Percentiles rank a stretch among this genome's conserved stretches.
Conservation (phyloP, 1,140 invertebrate genomes). For the Mamestra configurata region DNA sequence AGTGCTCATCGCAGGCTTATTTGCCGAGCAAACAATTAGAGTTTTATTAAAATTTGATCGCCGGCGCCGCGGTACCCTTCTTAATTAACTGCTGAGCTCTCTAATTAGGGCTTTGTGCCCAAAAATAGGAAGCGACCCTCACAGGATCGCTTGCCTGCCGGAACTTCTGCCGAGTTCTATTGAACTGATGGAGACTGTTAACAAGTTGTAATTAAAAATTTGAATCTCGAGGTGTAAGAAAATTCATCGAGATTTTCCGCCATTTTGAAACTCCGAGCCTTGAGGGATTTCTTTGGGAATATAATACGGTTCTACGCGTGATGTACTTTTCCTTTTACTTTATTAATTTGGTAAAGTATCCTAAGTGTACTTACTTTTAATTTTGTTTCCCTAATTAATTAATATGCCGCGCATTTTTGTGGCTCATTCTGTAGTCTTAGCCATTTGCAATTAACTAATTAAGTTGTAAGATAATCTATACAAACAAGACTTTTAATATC, state of each 20-base stretch:
- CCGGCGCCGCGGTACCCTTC: conserved; percentile 25
- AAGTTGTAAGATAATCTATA: too few species aligned
- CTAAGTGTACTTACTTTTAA: conserved; percentile 21
- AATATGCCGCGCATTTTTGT: conserved; percentile 14
- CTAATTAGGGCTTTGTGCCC: conserved; percentile 45
- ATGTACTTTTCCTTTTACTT: conserved; percentile 28
- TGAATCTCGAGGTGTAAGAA: conserved; percentile 19
- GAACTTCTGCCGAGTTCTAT: conserved; percentile 23
- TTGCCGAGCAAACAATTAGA: conserved; percentile 44
- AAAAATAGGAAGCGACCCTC: conserved; percentile 37
- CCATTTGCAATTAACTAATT: not conserved
- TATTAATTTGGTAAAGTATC: conserved; percentile 32
- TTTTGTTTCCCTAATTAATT: conserved; percentile 30
- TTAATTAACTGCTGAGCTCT: conserved; percentile 50
- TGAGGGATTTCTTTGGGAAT: conserved; percentile 34
- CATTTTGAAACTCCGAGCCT: not conserved
- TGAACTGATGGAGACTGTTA: conserved; percentile 41
- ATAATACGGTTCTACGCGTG: conserved; percentile 25
- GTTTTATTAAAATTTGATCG: conserved; percentile 49
- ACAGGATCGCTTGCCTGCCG: conserved; percentile 22
- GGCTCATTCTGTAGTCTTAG: not conserved
- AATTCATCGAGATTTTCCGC: conserved; percentile 15
- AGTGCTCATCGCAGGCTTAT: conserved; percentile 29
- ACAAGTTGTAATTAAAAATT: conserved; percentile 46
- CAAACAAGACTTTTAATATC: too few species aligned